A percentile compares a stretch with the other conserved stretches of the same genome.
Conservation (phyloP, 2,888 invertebrate genomes). For the Cephus nigrinus region DNA sequence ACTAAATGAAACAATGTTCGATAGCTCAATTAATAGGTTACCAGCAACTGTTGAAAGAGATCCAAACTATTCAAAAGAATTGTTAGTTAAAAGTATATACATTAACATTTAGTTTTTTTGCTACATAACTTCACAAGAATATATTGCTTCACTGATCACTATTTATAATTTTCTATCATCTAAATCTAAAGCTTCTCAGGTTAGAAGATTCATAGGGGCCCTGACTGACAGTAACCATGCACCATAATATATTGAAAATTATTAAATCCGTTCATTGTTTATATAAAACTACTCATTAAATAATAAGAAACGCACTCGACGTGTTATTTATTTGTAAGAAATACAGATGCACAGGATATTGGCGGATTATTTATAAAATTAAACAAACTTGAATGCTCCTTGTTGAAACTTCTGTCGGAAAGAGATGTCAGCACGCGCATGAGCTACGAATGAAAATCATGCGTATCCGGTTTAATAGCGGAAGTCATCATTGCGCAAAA, state of each 20-base stretch:
- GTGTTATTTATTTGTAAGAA: not conserved
- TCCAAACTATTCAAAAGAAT: not conserved
- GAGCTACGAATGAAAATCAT: not conserved
- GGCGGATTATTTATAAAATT: conserved; percentile 12
- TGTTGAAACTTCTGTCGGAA: conserved; percentile 16
- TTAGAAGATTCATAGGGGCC: not conserved
- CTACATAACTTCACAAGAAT: not conserved
- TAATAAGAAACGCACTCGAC: not conserved
- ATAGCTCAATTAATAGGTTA: not conserved
- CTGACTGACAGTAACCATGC: not conserved
- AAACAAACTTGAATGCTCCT: conserved; percentile 10
- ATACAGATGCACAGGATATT: conserved; percentile 17
- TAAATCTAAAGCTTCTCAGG: not conserved
- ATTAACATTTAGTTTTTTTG: not conserved
- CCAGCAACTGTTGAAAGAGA: not conserved
- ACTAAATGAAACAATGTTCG: not conserved
- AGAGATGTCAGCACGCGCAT: conserved; percentile 7
- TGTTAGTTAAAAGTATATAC: not conserved
- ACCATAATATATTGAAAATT: not conserved
- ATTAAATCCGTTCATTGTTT: not conserved
- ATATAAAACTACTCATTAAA: not conserved
- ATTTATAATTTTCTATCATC: not conserved
- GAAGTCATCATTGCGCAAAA: not conserved
- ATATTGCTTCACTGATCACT: not conserved
- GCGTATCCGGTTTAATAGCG: not conserved